Evolutionary conservation across 1,140 invertebrate genomes (phyloP), one percentile per base, ranked within the genome.

Genomic region (Triops longicaudatus): DNA sequence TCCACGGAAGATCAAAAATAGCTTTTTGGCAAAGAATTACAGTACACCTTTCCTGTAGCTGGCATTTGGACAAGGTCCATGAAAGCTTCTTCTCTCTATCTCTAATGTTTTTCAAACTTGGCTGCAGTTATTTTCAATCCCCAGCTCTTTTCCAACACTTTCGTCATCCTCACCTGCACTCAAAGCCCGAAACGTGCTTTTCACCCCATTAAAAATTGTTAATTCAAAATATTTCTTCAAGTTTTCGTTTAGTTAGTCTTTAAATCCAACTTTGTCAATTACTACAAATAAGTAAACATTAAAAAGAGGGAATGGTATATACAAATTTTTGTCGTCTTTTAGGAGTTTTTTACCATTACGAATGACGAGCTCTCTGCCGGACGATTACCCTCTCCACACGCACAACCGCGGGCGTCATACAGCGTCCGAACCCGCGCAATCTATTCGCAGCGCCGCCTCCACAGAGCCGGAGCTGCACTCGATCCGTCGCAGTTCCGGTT

Each of bases 11-110:
- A 71, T 27, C 44, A 22, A 31, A 71, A 71, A 43, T 76, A 26
- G 12, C 14, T 4, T 17, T 26, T 71, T 27, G 26, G 43, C 26
- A 63, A 12, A 76, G 50, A 26, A 43, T 71, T 63, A 76, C 26
- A 44, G 14, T 76, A 63, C 31, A 28, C 37, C 71, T 41, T 71
- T 17, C 50, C 50, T 63, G 14, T 4, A 63, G 22, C 50, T 63
- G n/a, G 50, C 22, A 63, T 63, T 63, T 63, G 50, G 50, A 63
- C 50, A 63, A 22, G 50, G 50, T 63, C 50, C 50, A 63, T 63
- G 22, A 63, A 63, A 63, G 50, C 50, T 63, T 63, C 43, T 44
- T 11, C 7, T 63, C 50, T 63, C 17, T 63, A 6, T 63, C 31
- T 37, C 31, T 37, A 37, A 63, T 63, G 50, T 63, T 63, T 63